Evolutionary conservation across 2,797 vertebrate genomes (phyloP), one percentile per base, ranked within the genome.

Genomic region (Lophius americanus): DNA sequence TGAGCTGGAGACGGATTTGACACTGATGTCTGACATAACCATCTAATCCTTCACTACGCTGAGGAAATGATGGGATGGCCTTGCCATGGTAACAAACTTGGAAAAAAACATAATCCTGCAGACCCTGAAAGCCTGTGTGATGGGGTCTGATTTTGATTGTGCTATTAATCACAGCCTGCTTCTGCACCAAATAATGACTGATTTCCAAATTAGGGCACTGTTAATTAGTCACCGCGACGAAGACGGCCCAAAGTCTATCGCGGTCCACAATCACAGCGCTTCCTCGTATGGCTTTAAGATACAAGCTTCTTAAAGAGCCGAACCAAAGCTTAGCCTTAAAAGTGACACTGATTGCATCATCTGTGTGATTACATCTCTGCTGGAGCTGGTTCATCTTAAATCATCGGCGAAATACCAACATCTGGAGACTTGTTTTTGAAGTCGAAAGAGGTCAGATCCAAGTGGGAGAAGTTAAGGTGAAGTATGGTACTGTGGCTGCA

Each of bases 11-110:
- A 79, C 48, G 85, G 85, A 91, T 90, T 88, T 89, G 84, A 90
- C 89, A 86, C 85, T 90, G 88, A 90, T 91, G 85, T 88, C 85
- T 88, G 88, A 90, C 85, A 90, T 88, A 83, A 75, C 75, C 85
- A 73, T 85, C 83, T 89, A 91, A 92, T 92, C 91, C 87, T 80
- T 88, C 83, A 72, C 76, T 59, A 63, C 76, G 50, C 63, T 75
- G 52, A 82, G 67, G 51, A 80, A 80, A 81, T 0, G 60, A 73
- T 70, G 62, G 80, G 73, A 81, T 72, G 57, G 75, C 78, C 43
- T 80, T 79, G 53, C 84, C 83, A 88, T 89, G 81, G 89, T 84
- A 90, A 87, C 88, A 73, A 85, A 87, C 64, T 75, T 67, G 12
- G 43, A 44, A 44, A 44, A 82, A 81, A 87, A 84, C 23, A 87